Evolutionary conservation across 2,797 vertebrate species (phyloP), one percentile per base, ranked within the genome.

Genomic region (Alca torda): DNA sequence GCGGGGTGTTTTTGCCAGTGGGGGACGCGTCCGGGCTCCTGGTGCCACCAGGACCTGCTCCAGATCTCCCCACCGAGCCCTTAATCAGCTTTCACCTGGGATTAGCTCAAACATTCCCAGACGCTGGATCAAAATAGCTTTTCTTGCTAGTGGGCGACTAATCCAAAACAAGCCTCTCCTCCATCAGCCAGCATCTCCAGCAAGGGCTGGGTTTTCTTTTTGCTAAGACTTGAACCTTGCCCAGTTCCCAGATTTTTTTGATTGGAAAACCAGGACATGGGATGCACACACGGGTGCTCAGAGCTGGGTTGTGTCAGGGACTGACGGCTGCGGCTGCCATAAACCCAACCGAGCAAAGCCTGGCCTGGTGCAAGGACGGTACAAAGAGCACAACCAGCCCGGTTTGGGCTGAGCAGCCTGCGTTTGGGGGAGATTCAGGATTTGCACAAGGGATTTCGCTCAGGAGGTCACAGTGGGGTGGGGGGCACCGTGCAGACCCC

Each of bases 61-160:
- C 96, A 89, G 76, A 92, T 91, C 96, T 80, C 50, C 70, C 88
- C 43, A 2, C 56, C 15, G 19, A 97, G 93, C 95, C 87, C 73
- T 96, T 96, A 96, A 95, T 91, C 96, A 94, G 96, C 95, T 97
- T 96, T 89, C 94, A 85, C 80, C 82, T 82, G 82, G n/a, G 75
- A 97, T 97, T 94, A 97, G 95, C 78, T 48, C 93, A 87, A 95
- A 90, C 72, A 69, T 96, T 97, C 96, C 93, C 92, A 89, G 95
- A 83, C 89, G 84, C 90, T 81, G 91, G 39, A 87, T 90, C 83
- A 93, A 96, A 96, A 94, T 73, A 95, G 95, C 95, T 97, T 96
- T 88, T 91, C 79, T 81, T 35, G n/a, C 93, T 84, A 12, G 69
- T 11, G 37, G 74, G 83, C 45, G 82, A 13, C 56, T 87, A 85